Percentiles rank a stretch among this genome's conserved stretches.
phyloP scores from a whole-genome alignment of 2,888 invertebrate species.

The Busseola fusca region DNA sequence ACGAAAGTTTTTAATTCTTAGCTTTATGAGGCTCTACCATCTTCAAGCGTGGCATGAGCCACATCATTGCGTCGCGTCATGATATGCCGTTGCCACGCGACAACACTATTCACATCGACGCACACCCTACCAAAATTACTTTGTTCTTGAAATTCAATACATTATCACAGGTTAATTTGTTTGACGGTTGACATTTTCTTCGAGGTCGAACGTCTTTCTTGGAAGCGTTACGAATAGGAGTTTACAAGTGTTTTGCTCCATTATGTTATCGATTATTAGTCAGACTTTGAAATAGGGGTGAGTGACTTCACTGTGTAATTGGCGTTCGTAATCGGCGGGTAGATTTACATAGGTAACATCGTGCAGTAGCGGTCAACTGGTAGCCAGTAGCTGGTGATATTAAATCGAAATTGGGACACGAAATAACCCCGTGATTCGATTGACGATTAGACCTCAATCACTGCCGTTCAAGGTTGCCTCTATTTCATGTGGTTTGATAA shows the following conservation, averaged over 20 bases:
- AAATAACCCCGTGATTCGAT: constrained; percentile 44
- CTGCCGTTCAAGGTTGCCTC: constrained; percentile 39
- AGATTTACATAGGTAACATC: constrained; percentile 73
- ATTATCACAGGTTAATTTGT: constrained; percentile 43
- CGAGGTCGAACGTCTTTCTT: constrained; percentile 62
- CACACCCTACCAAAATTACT: constrained; percentile 43
- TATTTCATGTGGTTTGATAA: constrained; percentile 6
- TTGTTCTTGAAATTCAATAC: constrained; percentile 48
- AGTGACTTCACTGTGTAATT: constrained; percentile 71
- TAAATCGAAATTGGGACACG: constrained; percentile 56
- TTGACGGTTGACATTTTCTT: constrained; percentile 64
- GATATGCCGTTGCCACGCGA: constrained; percentile 55
- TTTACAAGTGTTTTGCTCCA: constrained; percentile 57
- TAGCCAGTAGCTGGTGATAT: constrained; percentile 26
- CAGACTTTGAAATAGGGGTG: constrained; percentile 68
- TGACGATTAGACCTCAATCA: constrained; percentile 44
- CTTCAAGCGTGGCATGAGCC: constrained; percentile 13
- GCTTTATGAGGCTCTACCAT: constrained; percentile 3
- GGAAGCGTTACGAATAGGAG: constrained; percentile 55
- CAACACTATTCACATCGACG: constrained; percentile 50
- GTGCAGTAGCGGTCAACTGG: constrained; percentile 54
- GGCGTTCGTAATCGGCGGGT: constrained; percentile 61
- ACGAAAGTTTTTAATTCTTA: constrained; percentile 16
- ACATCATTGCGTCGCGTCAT: constrained; percentile 45
- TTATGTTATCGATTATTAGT: constrained; percentile 72